Evolutionary conservation across 2,113 vertebrate species (phyloP), one percentile per base, ranked within the genome.

Genomic region (Bufo bufo): DNA sequence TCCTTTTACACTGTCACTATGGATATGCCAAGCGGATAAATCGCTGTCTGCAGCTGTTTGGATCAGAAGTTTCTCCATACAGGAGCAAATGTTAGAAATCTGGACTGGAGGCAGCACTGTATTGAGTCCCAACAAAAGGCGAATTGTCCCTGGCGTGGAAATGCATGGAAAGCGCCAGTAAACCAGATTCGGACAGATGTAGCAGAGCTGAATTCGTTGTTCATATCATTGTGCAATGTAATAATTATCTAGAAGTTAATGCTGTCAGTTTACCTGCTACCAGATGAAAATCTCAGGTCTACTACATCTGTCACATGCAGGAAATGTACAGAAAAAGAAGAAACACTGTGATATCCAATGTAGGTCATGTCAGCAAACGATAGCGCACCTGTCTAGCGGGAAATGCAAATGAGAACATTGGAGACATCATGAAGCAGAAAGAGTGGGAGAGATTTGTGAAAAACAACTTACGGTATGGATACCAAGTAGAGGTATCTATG

Each of bases 21-120:
- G 63, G 49, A 87, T 78, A 56, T 69, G 77, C 43, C 11, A 13
- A 19, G 4, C 3, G 49, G n/a, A 69, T 45, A 54, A 16, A 47
- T 11, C 17, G 61, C 61, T 80, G 85, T 80, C 75, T 65, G 75
- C 59, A 80, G 75, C 59, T 52, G 54, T 87, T 87, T 87, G 77
- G 61, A 69, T 87, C 85, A 86, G 59, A 59, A 52, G n/a, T 52
- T 65, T 47, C 2, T 50, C 43, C 58, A n/a, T 77, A 77, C 8
- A 78, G 45, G 5, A 77, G 84, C 54, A 59, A 58, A 50, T 77
- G 72, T 85, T 33, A 74, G 16, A 16, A 13, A 6, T 14, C 10
- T 71, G 66, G 65, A n/a, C 82, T 12, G 49, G 65, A 71, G 63
- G 65, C 82, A 6, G 82, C 47, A 0, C 59, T 49, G 45, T 49